phyloP scores from a whole-genome alignment of 2,113 vertebrate species.

The Merops nubicus region DNA sequence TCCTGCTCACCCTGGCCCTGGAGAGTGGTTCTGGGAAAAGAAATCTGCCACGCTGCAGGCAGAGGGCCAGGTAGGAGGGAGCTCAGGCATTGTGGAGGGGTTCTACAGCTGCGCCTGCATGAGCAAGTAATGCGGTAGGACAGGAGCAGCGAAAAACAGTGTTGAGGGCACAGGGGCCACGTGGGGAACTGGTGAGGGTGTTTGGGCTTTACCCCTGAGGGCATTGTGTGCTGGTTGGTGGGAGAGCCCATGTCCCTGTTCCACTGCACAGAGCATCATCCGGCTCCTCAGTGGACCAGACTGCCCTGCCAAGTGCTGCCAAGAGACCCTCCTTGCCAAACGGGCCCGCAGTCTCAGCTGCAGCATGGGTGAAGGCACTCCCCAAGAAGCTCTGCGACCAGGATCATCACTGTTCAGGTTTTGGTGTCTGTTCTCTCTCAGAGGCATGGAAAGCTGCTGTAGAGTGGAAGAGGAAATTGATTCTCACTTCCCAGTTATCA shows the following conservation, averaged over 20 bases:
- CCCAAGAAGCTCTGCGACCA: background rate
- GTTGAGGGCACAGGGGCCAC: accelerated
- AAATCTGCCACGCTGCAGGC: background rate
- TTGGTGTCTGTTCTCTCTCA: background rate
- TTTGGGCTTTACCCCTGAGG: background rate
- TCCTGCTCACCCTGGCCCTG: background rate
- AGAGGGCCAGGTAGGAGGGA: background rate
- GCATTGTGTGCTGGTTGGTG: accelerated
- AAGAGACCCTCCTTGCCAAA: background rate
- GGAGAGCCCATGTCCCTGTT: accelerated
- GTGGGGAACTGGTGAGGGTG: accelerated
- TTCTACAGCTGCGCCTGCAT: accelerated
- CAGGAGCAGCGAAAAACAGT: accelerated
- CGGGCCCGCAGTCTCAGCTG: background rate
- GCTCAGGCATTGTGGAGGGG: accelerated
- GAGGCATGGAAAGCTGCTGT: background rate
- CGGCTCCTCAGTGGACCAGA: background rate
- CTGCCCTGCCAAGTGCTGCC: background rate
- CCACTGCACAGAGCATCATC: background rate
- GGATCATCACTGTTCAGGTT: background rate
- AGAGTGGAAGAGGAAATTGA: background rate
- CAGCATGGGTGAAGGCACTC: background rate
- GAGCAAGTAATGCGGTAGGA: accelerated
- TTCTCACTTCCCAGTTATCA: background rate
- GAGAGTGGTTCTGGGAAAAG: background rate